Evolutionary conservation across 2,113 vertebrate species (phyloP).

Genomic region (Callospermophilus lateralis): DNA sequence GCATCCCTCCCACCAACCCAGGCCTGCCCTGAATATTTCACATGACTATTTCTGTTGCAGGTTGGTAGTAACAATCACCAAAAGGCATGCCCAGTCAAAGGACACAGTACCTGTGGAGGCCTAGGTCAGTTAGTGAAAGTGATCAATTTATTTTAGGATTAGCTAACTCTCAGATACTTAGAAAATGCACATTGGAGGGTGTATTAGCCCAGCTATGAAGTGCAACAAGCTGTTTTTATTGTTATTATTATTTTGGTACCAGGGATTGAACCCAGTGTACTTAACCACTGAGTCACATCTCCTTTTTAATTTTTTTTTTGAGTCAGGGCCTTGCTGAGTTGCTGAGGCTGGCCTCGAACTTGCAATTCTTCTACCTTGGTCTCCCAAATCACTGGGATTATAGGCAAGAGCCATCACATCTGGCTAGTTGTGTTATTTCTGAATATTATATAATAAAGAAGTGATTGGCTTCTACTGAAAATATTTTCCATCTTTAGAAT

Average conservation of each 20-base stretch:
- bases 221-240: not conserved
- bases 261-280: too few relatives aligned
- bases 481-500: slow-evolving; percentile 44
- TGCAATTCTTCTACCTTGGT: not conserved
- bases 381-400: too few relatives aligned
- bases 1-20: slow-evolving; percentile 21
- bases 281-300: too few relatives aligned
- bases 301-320: not conserved
- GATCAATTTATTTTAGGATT: slow-evolving; percentile 2
- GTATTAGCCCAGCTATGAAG: not conserved
- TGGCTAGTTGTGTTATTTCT: slow-evolving; percentile 6
- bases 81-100: not conserved
- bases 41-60: not conserved
- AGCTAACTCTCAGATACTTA: not conserved
- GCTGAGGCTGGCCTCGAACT: not conserved
- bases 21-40: not conserved
- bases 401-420: too few relatives aligned
- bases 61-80: not conserved
- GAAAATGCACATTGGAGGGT: not conserved
- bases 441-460: not conserved
- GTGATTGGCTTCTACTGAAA: slow-evolving; percentile 42
- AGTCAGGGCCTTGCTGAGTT: not conserved
- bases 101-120: not conserved
- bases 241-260: not conserved
- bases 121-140: not conserved